Evolutionary conservation across 2,113 vertebrate species (phyloP).

Genomic region (Rhabdornis inornatus): DNA sequence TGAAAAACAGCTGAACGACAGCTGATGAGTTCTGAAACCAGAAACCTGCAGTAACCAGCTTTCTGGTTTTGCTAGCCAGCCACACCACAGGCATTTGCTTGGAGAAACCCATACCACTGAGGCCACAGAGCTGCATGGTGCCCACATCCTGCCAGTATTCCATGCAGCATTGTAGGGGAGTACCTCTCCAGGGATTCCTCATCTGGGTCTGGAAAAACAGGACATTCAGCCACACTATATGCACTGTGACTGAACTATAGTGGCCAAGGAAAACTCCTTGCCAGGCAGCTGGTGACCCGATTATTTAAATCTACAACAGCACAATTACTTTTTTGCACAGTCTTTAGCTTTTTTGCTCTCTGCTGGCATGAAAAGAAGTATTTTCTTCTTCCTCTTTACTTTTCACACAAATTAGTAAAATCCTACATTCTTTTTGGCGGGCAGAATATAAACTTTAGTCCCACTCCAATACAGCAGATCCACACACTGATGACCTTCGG

Average conservation of each 20-base stretch:
- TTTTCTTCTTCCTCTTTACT: neutral
- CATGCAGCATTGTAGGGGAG: accelerated
- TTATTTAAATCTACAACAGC: neutral
- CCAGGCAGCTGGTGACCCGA: neutral
- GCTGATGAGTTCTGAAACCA: neutral
- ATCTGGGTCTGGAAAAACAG: neutral
- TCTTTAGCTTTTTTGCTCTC: neutral
- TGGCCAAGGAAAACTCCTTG: neutral
- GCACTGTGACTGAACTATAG: neutral
- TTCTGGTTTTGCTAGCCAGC: neutral
- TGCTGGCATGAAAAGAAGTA: neutral
- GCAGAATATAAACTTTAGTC: neutral
- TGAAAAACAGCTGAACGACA: neutral
- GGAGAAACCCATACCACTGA: neutral
- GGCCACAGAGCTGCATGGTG: neutral
- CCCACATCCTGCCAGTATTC: neutral
- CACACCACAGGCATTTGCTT: neutral
- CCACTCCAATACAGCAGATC: neutral
- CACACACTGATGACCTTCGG: neutral
- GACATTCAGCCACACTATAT: neutral
- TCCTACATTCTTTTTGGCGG: neutral
- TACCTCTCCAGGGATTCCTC: neutral
- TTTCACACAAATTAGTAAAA: neutral
- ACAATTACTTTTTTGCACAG: neutral
- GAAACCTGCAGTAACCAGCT: neutral